Conservation (phyloP, 2,888 invertebrate species). For the Chesias legatella region DNA sequence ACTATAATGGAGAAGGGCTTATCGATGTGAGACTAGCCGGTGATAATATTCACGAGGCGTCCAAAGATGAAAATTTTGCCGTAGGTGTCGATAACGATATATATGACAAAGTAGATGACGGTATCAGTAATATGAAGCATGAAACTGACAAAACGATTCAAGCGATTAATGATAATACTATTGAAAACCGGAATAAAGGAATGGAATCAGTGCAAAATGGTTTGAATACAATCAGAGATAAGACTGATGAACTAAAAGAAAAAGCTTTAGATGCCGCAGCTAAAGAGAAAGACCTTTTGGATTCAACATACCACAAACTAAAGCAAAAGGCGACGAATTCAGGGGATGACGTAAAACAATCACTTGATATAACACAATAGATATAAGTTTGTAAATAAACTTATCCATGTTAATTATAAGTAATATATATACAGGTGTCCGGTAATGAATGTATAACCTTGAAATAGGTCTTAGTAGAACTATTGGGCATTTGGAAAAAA, state of each 20-base stretch:
- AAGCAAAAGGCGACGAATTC: conserved; percentile 1
- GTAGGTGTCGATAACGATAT: conserved; percentile 11
- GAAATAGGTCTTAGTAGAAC: too few relatives aligned
- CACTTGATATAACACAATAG: neutral
- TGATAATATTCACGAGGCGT: neutral
- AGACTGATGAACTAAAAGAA: conserved; percentile 5
- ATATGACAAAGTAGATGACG: conserved; percentile 19
- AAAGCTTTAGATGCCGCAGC: conserved; percentile 9
- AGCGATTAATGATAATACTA: neutral
- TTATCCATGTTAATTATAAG: too few relatives aligned
- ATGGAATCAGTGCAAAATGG: conserved; percentile 1
- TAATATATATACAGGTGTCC: too few relatives aligned
- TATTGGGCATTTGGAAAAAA: too few relatives aligned
- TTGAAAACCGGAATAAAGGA: conserved; percentile 3
- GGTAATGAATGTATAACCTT: too few relatives aligned
- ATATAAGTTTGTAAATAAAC: neutral
- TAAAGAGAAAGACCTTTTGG: conserved; percentile 15
- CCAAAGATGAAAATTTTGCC: conserved; percentile 3
- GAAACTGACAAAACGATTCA: conserved; percentile 1
- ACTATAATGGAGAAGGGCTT: conserved; percentile 20
- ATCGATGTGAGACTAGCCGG: conserved; percentile 17
- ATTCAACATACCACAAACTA: conserved; percentile 3
- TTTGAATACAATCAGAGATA: neutral
- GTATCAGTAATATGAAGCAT: conserved; percentile 3
- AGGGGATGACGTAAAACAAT: conserved; percentile 2